Conservation (phyloP, 2,888 invertebrate genomes). For the Melanchra persicariae region DNA sequence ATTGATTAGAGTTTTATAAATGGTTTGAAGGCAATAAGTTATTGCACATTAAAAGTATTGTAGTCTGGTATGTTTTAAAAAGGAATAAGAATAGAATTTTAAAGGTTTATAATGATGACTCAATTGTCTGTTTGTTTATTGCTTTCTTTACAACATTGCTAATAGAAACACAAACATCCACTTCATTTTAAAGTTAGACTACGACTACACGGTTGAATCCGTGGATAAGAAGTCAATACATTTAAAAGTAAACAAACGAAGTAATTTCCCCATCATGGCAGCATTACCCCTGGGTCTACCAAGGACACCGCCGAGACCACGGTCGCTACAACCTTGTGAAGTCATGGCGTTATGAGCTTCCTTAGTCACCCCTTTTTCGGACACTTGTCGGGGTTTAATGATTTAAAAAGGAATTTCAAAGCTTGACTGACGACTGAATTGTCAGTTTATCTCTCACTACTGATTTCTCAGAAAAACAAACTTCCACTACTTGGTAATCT, state of each 20-base stretch:
- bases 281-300: conserved; percentile 32
- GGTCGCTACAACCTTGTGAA: conserved; percentile 58
- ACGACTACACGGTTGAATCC: neutral
- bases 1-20: neutral
- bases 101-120: too few species aligned
- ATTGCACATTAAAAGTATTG: neutral
- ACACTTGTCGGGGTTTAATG: neutral
- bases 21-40: neutral
- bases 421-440: too few species aligned
- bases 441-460: too few species aligned
- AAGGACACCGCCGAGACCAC: conserved; percentile 53
- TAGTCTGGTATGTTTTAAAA: too few species aligned
- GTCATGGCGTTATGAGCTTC: conserved; percentile 35
- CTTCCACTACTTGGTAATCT: neutral
- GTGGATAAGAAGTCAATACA: conserved; percentile 2
- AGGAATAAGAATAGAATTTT: too few species aligned
- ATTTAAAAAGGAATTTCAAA: too few species aligned
- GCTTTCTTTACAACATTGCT: neutral
- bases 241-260: conserved; percentile 16
- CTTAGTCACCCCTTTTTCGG: conserved; percentile 25
- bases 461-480: too few species aligned
- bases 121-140: neutral
- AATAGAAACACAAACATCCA: neutral
- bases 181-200: neutral
- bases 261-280: conserved; percentile 9